These are phyloP conservation scores for Apus apus DNA, from an alignment of 2,113 vertebrate genomes.

Conservation along the genomic window DNA sequence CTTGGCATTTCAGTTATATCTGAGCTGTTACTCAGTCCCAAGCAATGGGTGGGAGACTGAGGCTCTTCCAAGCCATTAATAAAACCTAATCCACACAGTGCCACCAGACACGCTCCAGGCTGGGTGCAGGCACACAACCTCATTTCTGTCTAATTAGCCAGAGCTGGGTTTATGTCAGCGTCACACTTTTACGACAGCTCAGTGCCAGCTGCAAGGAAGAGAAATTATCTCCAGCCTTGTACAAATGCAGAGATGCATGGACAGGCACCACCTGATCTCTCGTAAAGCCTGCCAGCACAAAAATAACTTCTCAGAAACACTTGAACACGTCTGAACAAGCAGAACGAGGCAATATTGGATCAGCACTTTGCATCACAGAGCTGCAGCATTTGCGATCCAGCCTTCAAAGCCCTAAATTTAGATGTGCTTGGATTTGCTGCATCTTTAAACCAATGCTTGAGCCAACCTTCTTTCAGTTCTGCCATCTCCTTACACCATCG, in stretches of 20 bases:
- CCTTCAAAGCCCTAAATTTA: slow-evolving; percentile 6
- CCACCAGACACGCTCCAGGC: neutral
- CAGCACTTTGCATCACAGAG: slow-evolving; percentile 23
- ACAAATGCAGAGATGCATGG: neutral
- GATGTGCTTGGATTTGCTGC: neutral
- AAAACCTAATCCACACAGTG: rapidly evolving
- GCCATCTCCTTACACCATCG: neutral
- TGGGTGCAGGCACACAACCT: neutral
- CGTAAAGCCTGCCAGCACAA: slow-evolving; percentile 45
- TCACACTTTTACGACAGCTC: neutral
- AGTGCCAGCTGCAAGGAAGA: slow-evolving; percentile 18
- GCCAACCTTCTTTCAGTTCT: slow-evolving; percentile 12
- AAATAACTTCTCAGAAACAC: slow-evolving; percentile 66
- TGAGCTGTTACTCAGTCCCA: neutral
- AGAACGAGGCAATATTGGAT: neutral
- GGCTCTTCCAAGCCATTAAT: neutral
- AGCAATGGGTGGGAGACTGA: neutral
- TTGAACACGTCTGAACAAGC: slow-evolving; percentile 25
- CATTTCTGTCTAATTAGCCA: neutral
- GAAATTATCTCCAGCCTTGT: neutral
- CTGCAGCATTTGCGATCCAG: neutral
- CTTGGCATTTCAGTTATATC: neutral
- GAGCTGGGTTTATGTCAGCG: neutral
- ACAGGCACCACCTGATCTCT: slow-evolving; percentile 53
- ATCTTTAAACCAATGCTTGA: neutral